Conservation (phyloP, 2,113 vertebrate genomes). For the Sylvilagus bachmani region DNA sequence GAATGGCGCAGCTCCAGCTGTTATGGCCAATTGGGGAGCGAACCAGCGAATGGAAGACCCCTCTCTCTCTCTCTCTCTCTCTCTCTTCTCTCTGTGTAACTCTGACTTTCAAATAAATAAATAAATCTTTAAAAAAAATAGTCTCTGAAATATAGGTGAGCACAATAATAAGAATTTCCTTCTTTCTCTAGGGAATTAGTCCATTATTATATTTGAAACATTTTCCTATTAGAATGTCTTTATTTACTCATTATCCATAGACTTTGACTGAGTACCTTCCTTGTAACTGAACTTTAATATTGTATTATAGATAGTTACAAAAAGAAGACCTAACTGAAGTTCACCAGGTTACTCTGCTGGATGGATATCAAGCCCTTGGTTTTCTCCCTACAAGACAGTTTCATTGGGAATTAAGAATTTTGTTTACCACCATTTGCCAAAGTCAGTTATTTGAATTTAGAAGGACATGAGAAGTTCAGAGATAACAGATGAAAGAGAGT, state of each 20-base stretch:
- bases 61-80: too few species aligned
- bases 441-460: constrained; percentile 32
- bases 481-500: constrained; percentile 13
- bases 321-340: background rate
- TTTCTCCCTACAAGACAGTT: background rate
- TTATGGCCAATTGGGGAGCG: too few species aligned
- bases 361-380: background rate
- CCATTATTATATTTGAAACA: constrained; percentile 7
- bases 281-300: background rate
- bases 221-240: constrained; percentile 45
- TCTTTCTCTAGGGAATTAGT: constrained; percentile 3
- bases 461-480: background rate
- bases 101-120: too few species aligned
- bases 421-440: background rate
- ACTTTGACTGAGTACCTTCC: background rate
- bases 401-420: background rate
- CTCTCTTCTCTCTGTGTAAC: too few species aligned
- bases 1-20: too few species aligned
- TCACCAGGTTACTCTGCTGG: background rate
- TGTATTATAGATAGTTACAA: background rate
- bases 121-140: too few species aligned
- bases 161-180: constrained; percentile 7
- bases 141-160: background rate
- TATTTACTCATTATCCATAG: background rate
- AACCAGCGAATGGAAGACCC: too few species aligned